Conservation (phyloP, 2,888 invertebrate genomes). For the Folsomia candida region DNA sequence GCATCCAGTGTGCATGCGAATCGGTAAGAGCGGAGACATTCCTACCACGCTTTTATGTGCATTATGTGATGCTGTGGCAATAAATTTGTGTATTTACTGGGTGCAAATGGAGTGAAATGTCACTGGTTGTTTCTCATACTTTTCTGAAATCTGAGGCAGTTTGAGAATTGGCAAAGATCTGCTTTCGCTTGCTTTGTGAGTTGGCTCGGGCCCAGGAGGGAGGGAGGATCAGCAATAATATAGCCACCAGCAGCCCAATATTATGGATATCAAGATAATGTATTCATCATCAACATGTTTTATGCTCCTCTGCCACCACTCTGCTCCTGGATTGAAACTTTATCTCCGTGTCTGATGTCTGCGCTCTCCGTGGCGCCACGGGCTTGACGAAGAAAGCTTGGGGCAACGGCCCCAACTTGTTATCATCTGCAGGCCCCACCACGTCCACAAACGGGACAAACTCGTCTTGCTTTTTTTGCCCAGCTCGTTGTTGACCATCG, state of each 20-base stretch:
- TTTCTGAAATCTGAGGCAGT: not conserved
- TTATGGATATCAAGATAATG: no score
- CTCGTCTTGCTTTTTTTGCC: no score
- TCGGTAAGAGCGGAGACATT: constrained; percentile 77
- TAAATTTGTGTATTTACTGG: no score
- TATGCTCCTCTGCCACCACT: no score
- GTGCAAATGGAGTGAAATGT: no score
- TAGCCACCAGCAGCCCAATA: no score
- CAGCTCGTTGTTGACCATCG: no score
- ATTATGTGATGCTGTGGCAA: no score
- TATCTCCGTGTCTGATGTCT: not conserved
- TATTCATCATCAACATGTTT: no score
- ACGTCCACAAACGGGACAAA: no score
- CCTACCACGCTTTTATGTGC: not conserved
- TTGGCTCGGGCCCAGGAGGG: not conserved
- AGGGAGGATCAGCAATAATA: not conserved
- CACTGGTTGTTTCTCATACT: not conserved
- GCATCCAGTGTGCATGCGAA: constrained; percentile 92
- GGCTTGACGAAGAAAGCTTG: not conserved
- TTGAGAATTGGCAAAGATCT: constrained; percentile 1
- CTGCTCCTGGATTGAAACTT: not conserved
- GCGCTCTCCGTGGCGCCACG: not conserved
- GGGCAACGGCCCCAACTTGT: not conserved
- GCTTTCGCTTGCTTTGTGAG: not conserved
- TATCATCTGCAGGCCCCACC: no score